Base-by-base conservation (phyloP, 2,113 vertebrate species). In the Malurus melanocephalus region DNA sequence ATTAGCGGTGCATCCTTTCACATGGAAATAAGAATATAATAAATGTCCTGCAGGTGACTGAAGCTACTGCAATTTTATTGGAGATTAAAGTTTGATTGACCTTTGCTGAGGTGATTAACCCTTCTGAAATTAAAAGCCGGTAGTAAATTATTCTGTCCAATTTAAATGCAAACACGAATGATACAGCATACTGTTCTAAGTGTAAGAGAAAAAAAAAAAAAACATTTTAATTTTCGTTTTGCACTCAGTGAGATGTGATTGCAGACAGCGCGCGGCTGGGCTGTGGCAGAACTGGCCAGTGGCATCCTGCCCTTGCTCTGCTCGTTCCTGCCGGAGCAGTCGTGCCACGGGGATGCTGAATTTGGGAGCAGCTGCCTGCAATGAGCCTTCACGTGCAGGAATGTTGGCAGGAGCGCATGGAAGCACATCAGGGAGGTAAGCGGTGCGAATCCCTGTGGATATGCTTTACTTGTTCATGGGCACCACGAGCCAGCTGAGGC, bases 71-170 rank as follows among this genome's bases (percentile, higher is more conserved):
- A 96, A 96, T 97, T 97, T 97, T 97, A 97, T 95, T 97, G 95
- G 95, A 96, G 97, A 97, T 97, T 98, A 96, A 96, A 97, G 97
- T 97, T 97, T 96, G 95, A 97, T 96, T 97, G 97, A 96, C 97
- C 97, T 97, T 97, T 97, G 91, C 95, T 94, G 95, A 96, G 95
- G 87, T 97, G 97, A 97, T 98, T 98, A 98, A 98, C 96, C 97
- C 95, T 95, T 96, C 86, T 88, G 93, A 96, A 98, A 98, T 98
- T 98, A 98, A 97, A 97, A 97, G 82, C 77, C 59, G 82, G 79
- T 74, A 84, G 83, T 94, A 96, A 98, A 97, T 96, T 95, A 97
- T 95, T 97, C 96, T 90, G 90, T 92, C 93, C 93, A 96, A 97
- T 98, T 98, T 97, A 98, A 97, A 97, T 97, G 96, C 96, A 97